Base-by-base conservation (phyloP, 2,113 vertebrate genomes). In the Zosterops japonicus region DNA sequence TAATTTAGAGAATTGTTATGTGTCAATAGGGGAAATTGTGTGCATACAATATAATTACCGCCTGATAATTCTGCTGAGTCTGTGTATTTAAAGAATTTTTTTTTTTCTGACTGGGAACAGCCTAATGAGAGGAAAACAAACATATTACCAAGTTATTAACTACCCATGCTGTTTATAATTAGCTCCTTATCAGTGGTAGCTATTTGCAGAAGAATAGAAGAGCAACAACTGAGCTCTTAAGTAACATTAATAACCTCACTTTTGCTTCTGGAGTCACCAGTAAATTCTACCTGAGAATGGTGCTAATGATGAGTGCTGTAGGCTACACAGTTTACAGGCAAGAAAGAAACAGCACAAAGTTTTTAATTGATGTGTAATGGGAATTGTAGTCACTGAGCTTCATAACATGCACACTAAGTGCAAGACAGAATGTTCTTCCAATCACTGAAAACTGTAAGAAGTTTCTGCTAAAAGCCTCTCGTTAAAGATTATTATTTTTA, bases 71-170 rank as follows among this genome's bases (percentile, higher is more conserved):
- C 87, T 94, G 69, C 93, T 94, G 95, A 96, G 78, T 95, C 94
- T 96, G 94, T 96, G 93, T 95, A 93, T 95, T 97, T 96, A 97
- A 97, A 89, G 80, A 96, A 87, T 87, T 87, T 94, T 78, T 64
- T 59, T 93, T 95, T 93, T 83, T 7, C 83, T 96, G 74, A 90
- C 83, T 94, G 89, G 83, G 92, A 97, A 95, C 85, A 96, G 88
- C 42, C 89, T 96, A 96, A 97, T 95, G 96, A 97, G 94, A 97
- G 86, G 89, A 97, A 97, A 97, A 95, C 93, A 98, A 97, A 98
- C 94, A 97, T 95, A 96, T 95, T 95, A 95, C 86, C 59, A 81
- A 95, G 94, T 96, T 97, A 98, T 97, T 97, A 98, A 96, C 97
- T 97, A 96, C 91, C 94, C 95, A 93, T 95, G 93, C 81, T 96